Evolutionary conservation across 2,113 vertebrate species (phyloP).

Genomic region (Channa maculata): DNA sequence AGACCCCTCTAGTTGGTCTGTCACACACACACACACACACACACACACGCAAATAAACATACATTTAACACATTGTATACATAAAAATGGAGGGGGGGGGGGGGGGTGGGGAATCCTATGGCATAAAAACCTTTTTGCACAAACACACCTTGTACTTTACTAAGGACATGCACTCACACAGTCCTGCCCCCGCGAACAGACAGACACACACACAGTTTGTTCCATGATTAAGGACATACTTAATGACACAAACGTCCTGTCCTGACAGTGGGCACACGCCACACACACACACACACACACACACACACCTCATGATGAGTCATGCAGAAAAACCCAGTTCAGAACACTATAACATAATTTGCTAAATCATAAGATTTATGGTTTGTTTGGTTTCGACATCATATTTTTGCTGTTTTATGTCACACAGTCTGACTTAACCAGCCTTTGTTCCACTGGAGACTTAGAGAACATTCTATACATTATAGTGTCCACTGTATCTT

Average conservation of each 20-base stretch:
- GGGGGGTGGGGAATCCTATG: too few species aligned
- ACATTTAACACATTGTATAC: neutral
- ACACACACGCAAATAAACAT: neutral
- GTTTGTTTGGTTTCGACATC: too few species aligned
- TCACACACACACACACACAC: constrained; percentile 10
- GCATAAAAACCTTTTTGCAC: neutral
- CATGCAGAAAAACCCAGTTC: constrained; percentile 20
- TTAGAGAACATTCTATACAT: too few species aligned
- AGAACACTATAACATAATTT: too few species aligned
- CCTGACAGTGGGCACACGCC: constrained; percentile 5
- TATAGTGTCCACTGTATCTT: too few species aligned
- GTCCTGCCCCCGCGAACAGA: neutral
- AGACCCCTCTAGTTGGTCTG: too few species aligned
- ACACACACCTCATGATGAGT: constrained; percentile 36
- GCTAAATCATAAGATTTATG: too few species aligned
- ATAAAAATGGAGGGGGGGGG: neutral
- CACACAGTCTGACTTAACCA: too few species aligned
- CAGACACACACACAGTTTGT: constrained; percentile 15
- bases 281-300: constrained; percentile 25
- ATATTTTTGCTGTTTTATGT: too few species aligned
- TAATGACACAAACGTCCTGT: constrained; percentile 71
- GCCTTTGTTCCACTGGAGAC: too few species aligned
- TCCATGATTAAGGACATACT: constrained; percentile 58
- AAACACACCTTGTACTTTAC: constrained; percentile 5
- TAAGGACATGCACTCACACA: constrained; percentile 21